A percentile compares a stretch with the other conserved stretches of the same genome.
phyloP scores from a whole-genome alignment of 2,888 invertebrate species.

The Hyalella azteca region DNA sequence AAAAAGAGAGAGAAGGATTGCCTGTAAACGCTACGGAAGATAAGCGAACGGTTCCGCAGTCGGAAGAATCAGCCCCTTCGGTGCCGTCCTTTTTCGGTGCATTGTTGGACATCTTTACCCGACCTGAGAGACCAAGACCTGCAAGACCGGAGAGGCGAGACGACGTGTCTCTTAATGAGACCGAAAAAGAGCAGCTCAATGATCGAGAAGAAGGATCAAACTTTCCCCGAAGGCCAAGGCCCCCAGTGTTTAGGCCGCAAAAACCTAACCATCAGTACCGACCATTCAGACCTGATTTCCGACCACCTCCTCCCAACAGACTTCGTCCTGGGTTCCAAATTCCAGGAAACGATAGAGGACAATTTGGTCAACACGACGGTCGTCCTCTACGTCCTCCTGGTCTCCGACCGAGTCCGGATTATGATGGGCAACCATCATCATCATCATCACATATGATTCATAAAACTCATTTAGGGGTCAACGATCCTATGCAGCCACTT shows the following conservation, averaged over 20 bases:
- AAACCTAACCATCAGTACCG: background rate
- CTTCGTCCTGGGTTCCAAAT: slow-evolving; percentile 3
- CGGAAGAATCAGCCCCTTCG: no score
- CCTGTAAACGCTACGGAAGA: no score
- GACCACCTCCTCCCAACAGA: background rate
- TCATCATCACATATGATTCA: no score
- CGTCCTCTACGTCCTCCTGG: background rate
- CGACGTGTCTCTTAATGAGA: no score
- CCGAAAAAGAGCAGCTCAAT: no score
- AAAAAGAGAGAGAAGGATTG: no score
- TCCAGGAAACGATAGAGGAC: background rate
- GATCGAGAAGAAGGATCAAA: background rate
- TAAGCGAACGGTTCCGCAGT: slow-evolving; percentile 38
- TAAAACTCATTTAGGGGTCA: no score
- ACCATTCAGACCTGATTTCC: background rate
- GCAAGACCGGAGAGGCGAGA: background rate
- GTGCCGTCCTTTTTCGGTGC: slow-evolving; percentile 42
- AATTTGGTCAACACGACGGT: background rate
- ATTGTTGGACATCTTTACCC: slow-evolving; percentile 41
- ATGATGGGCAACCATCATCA: background rate
- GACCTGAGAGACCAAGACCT: slow-evolving; percentile 15
- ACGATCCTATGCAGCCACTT: no score
- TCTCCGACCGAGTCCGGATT: slow-evolving; percentile 1
- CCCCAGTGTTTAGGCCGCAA: background rate
- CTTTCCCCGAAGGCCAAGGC: background rate